phyloP scores from a whole-genome alignment of 2,797 vertebrate species.

The Poecilia velifera region DNA sequence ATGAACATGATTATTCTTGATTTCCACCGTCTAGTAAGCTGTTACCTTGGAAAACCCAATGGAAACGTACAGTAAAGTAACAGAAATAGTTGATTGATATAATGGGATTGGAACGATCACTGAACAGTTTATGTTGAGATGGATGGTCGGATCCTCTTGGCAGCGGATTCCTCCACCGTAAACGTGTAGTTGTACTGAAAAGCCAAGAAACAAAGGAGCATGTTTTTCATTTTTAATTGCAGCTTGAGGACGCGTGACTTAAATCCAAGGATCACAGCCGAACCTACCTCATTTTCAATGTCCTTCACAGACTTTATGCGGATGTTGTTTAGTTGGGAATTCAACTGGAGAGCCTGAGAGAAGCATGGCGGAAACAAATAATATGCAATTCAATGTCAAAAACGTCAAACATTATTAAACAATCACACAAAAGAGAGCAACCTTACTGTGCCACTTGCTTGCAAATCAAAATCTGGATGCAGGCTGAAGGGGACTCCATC shows the following conservation, averaged over 20 bases:
- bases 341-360: slow-evolving; percentile 61
- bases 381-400: background rate
- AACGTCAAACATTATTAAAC: background rate
- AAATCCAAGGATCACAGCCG: background rate
- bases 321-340: slow-evolving; percentile 73
- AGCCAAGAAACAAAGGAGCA: background rate
- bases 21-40: slow-evolving; percentile 11
- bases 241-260: background rate
- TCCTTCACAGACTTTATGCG: slow-evolving; percentile 88
- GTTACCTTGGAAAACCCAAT: background rate
- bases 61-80: slow-evolving; percentile 8
- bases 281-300: slow-evolving; percentile 89
- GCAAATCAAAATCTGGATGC: slow-evolving; percentile 78
- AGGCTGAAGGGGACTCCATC: slow-evolving; percentile 84
- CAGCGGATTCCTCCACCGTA: slow-evolving; percentile 77
- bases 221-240: background rate
- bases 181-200: slow-evolving; percentile 83
- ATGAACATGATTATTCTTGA: slow-evolving; percentile 10
- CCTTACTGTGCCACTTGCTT: slow-evolving; percentile 63
- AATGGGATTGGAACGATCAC: slow-evolving; percentile 43
- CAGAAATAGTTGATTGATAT: background rate
- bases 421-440: slow-evolving; percentile 1
- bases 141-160: slow-evolving; percentile 68
- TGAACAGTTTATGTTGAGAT: slow-evolving; percentile 26
- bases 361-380: background rate